Evolutionary conservation across 2,113 vertebrate genomes (phyloP), one percentile per base, ranked within the genome.

Genomic region (Cacatua alba): DNA sequence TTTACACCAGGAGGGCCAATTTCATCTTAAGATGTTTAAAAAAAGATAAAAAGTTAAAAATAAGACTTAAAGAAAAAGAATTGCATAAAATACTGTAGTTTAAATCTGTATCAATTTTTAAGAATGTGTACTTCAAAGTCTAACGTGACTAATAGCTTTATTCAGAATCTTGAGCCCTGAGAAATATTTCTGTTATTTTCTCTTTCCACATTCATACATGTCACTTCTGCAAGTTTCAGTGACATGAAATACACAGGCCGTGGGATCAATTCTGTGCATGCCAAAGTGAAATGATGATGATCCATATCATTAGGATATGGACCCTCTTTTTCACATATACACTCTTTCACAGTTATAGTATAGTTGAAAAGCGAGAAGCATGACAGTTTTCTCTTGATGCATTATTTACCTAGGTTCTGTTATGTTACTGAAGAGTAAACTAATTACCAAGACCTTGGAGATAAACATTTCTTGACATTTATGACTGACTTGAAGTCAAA

Each of bases 1-100:
- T 51, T 86, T 5, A 98, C 4, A 44, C 6, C 53, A 18, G 97
- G 98, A 63, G 98, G 95, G 48, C 64, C 84, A 10, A 98, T 59
- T 68, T 21, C 11, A 80, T 52, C 98, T 98, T 74, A 35, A 94
- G 76, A 62, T 35, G 78, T 84, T n/a, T 11, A 3, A 10, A 28
- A 44, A 2, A 82, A 7, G 51, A 48, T 63, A 3, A 23, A 59
- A 6, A 7, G 7, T 35, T 41, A 68, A 83, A 64, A 77, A 43
- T 8, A 9, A 31, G 33, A 72, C 31, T 31, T 29, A 25, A 53
- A 28, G 11, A 60, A 10, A 11, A 75, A 77, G 35, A 7, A 74
- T 2, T 44, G 53, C 28, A 53, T 13, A 48, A 37, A 81, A 81
- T 3, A 21, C 8, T 19, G 17, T 3, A 69, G 60, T n/a, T 46